A percentile compares a stretch with the other conserved stretches of the same genome.
phyloP scores from a whole-genome alignment of 2,888 invertebrate species.

The Opisthograptis luteolata region DNA sequence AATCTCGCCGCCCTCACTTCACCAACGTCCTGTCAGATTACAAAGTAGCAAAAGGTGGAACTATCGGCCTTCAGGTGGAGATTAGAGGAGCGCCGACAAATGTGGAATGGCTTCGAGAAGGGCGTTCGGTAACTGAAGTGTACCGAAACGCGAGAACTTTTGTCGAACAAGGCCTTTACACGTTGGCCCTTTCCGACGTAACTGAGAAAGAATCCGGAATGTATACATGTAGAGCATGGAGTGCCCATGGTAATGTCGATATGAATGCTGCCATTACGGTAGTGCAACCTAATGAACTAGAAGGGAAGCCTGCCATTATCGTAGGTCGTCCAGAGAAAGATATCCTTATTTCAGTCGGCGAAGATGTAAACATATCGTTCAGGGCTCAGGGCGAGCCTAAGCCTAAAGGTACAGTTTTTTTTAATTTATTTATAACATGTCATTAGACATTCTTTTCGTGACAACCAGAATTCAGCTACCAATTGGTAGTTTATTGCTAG shows the following conservation, averaged over 20 bases:
- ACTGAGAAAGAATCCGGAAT: constrained; percentile 89
- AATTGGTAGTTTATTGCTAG: too few relatives aligned
- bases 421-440: not conserved
- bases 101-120: constrained; percentile 90
- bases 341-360: constrained; percentile 89
- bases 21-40: constrained; percentile 88
- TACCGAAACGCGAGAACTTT: constrained; percentile 88
- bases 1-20: constrained; percentile 87
- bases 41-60: constrained; percentile 90
- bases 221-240: constrained; percentile 91
- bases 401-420: constrained; percentile 87
- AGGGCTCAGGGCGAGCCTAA: constrained; percentile 93
- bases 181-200: constrained; percentile 89
- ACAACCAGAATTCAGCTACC: too few relatives aligned
- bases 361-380: constrained; percentile 93
- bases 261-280: constrained; percentile 90
- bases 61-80: constrained; percentile 92
- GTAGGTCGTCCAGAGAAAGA: constrained; percentile 91
- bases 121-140: constrained; percentile 81
- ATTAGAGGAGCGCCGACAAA: constrained; percentile 89
- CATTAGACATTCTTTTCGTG: too few relatives aligned
- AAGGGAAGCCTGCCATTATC: constrained; percentile 91
- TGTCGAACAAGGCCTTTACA: constrained; percentile 88
- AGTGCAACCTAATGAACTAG: constrained; percentile 83
- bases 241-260: constrained; percentile 89